Evolutionary conservation across 2,888 invertebrate genomes (phyloP), one percentile per base, ranked within the genome.

Genomic region (Dinocampus coccinellae): DNA sequence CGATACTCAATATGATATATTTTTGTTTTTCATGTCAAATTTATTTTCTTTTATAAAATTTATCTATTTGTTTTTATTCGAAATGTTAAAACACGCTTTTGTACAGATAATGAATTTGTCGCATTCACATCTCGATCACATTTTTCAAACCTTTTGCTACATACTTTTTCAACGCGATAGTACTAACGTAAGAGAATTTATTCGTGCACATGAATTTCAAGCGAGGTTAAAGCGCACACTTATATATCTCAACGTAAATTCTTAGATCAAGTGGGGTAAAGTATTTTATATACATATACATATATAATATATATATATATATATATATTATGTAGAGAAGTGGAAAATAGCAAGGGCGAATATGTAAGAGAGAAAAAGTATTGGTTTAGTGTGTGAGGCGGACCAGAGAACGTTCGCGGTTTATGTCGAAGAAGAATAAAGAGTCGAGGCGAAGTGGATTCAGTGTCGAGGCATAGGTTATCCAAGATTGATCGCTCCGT

Each of bases 401-500:
- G 65, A 34, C 13, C 29, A 60, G 7, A 53, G 33, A 7, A n/a
- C 34, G 60, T 3, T 16, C 39, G 52, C 47, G 58, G 70, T 33
- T 24, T 24, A 33, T 60, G 63, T 26, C 65, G 69, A 69, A 62
- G 65, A 72, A 65, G 70, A 73, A 73, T 73, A 73, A 69, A 71
- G 73, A 70, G 70, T 64, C 75, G 47, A 55, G 70, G 57, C 52
- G 58, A 75, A 77, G 77, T 77, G 77, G 76, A 79, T 79, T 79
- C 75, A 76, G 75, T 67, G 75, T 76, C 74, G 73, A 74, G 78
- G 76, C 75, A 75, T 70, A 73, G 77, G 76, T 81, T 82, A 81
- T 81, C 78, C 75, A 73, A 78, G 80, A 83, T 81, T 78, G 79
- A 82, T 82, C 81, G 79, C 72, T 60, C 74, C 78, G 79, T 80